These are phyloP conservation scores for Ips typographus DNA, from an alignment of 1,140 invertebrate species.

Conservation along the genomic window DNA sequence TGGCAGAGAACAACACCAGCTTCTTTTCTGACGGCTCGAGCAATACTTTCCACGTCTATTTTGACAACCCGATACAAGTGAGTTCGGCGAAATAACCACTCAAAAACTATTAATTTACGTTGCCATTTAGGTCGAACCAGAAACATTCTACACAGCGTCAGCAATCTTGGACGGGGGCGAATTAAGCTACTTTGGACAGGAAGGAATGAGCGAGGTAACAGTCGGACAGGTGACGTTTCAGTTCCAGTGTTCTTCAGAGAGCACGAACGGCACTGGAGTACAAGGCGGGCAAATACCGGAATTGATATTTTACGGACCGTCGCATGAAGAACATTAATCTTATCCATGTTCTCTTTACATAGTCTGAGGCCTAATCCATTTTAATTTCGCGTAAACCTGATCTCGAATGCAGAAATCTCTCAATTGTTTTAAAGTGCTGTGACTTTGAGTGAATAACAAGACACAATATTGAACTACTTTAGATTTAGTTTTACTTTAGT, in stretches of 20 bases:
- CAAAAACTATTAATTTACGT: neutral
- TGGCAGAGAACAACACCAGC: constrained; percentile 87
- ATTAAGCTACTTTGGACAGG: constrained; percentile 93
- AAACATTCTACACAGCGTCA: constrained; percentile 88
- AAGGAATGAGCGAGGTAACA: constrained; percentile 88
- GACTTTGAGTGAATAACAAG: no score
- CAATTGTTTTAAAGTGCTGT: no score
- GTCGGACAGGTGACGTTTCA: constrained; percentile 89
- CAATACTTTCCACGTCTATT: constrained; percentile 92
- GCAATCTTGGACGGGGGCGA: constrained; percentile 87
- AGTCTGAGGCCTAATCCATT: neutral
- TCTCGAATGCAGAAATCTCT: no score
- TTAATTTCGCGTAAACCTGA: no score
- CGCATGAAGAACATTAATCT: constrained; percentile 54
- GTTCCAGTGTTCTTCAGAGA: constrained; percentile 92
- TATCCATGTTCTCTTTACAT: neutral
- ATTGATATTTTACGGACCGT: constrained; percentile 87
- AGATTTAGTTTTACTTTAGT: no score
- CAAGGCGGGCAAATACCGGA: constrained; percentile 94
- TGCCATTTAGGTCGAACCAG: constrained; percentile 75
- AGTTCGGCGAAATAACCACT: neutral
- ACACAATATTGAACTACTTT: no score
- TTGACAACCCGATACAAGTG: constrained; percentile 86
- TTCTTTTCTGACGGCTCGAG: constrained; percentile 93
- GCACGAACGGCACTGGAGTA: constrained; percentile 91